These are phyloP conservation scores for Lacanobia wlatinum DNA, from an alignment of 2,888 invertebrate genomes.

Conservation along the genomic window DNA sequence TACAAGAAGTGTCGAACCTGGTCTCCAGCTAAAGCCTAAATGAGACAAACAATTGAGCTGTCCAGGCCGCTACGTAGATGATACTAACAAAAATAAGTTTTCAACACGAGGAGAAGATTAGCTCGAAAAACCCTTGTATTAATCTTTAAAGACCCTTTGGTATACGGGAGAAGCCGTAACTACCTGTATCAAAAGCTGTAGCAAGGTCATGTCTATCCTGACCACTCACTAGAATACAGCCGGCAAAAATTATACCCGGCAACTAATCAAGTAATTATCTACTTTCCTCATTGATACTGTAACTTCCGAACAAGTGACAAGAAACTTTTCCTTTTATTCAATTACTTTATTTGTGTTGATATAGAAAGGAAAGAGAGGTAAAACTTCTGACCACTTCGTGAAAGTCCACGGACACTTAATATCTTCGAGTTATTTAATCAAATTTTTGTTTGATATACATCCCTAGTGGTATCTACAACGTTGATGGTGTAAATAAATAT, in stretches of 20 bases:
- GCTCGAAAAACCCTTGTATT: too few relatives aligned
- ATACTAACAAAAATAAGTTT: too few relatives aligned
- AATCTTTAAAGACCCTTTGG: too few relatives aligned
- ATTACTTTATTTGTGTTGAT: conserved; percentile 33
- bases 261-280: conserved; percentile 41
- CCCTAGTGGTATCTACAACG: neutral
- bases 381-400: conserved; percentile 23
- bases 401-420: conserved; percentile 25
- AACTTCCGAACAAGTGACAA: conserved; percentile 36
- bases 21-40: too few relatives aligned
- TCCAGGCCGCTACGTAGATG: too few relatives aligned
- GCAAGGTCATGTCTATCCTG: neutral
- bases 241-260: too few relatives aligned
- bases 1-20: too few relatives aligned
- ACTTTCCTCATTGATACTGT: conserved; percentile 31
- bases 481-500: neutral
- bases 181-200: neutral
- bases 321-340: conserved; percentile 13
- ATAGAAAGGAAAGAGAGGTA: neutral
- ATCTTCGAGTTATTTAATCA: conserved; percentile 52
- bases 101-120: too few relatives aligned
- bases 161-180: too few relatives aligned
- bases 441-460: conserved; percentile 46
- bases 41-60: too few relatives aligned
- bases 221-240: neutral